Evolutionary conservation across 2,113 vertebrate species (phyloP), one percentile per base, ranked within the genome.

Genomic region (Cygnus buccinator): DNA sequence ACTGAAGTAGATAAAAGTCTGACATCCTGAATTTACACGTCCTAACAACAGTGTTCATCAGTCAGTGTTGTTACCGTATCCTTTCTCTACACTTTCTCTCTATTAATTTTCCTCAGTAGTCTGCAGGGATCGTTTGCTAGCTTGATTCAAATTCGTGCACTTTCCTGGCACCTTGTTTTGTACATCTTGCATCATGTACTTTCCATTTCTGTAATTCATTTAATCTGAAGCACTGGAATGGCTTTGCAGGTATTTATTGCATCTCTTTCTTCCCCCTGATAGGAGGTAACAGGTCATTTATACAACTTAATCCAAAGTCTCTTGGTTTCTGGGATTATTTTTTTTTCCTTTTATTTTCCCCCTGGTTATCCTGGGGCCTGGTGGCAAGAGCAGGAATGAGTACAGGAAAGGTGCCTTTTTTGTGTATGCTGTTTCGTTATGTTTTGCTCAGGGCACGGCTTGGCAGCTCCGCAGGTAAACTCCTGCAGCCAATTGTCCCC

Each of bases 131-230:
- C 89, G 91, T 94, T 97, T 94, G 95, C 91, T 77, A 94, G 71
- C 58, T 84, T 95, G 95, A 93, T 95, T 94, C 89, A 92, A 91
- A 94, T 97, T 94, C 94, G 87, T 96, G 74, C 50, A 70, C 80
- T 91, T 96, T 79, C 62, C 84, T 94, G 84, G 91, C 62, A 2
- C 89, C 81, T 91, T 95, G 84, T 94, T 95, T 96, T 96, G 93
- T 94, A 94, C 84, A 87, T 93, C 80, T 96, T 95, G 91, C 95
- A 94, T 95, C 91, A 58, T 90, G 89, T 92, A 89, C 86, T 94
- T 97, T 94, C 95, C 77, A 80, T 92, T 93, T 94, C 94, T 94
- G 77, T 96, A 95, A 96, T 96, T 93, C 87, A 84, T 94, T 94
- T 96, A 96, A 96, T 94, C 94, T 87, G 11, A 90, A 87, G 87